Evolutionary conservation across 2,888 invertebrate genomes (phyloP).

Genomic region (Mellilla xanthometata): DNA sequence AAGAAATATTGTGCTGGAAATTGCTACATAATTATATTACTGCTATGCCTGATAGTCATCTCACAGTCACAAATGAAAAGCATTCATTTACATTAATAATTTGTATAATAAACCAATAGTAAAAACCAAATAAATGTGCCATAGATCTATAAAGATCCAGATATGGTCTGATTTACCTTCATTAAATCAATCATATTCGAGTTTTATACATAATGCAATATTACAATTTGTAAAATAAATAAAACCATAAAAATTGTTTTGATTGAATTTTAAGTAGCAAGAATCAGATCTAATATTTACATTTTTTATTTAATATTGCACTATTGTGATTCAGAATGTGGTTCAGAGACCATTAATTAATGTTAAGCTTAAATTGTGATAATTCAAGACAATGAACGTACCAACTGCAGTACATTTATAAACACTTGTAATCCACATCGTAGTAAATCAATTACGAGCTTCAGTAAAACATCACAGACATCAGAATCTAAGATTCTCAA

Average conservation of each 20-base stretch:
- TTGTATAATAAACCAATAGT: too few relatives aligned
- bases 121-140: too few relatives aligned
- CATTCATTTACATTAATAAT: too few relatives aligned
- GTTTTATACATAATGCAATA: too few relatives aligned
- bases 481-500: constrained; percentile 33
- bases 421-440: constrained; percentile 16
- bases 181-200: too few relatives aligned
- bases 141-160: too few relatives aligned
- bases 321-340: constrained; percentile 1
- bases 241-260: background rate
- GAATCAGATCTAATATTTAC: constrained; percentile 8
- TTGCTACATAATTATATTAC: too few relatives aligned
- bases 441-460: constrained; percentile 5
- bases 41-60: too few relatives aligned
- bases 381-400: constrained; percentile 4
- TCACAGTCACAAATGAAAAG: too few relatives aligned
- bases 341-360: background rate
- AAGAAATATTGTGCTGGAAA: too few relatives aligned
- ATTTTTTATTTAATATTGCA: constrained; percentile 8
- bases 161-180: too few relatives aligned
- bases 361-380: background rate
- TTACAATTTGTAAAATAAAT: constrained; percentile 5
- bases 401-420: constrained; percentile 24
- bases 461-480: constrained; percentile 30
- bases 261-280: background rate